Conservation (phyloP, 2,888 invertebrate species). For the Stenolophus ochropezus region DNA sequence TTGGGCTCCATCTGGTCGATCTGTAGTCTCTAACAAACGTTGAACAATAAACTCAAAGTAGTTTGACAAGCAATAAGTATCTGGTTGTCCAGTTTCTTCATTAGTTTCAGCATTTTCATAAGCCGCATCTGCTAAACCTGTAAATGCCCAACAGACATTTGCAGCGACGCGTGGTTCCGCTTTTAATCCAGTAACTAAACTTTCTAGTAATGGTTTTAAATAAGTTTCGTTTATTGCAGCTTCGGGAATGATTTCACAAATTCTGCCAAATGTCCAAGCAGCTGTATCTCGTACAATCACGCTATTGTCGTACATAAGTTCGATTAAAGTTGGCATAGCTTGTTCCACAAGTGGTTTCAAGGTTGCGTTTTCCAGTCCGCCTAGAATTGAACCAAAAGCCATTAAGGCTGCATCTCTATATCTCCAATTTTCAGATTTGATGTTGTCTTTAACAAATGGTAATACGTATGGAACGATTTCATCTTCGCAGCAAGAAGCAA, state of each 20-base stretch:
- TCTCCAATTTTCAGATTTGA: conserved; percentile 94
- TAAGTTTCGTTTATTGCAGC: conserved; percentile 92
- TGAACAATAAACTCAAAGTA: conserved; percentile 96
- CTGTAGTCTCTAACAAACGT: conserved; percentile 94
- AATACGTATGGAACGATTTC: conserved; percentile 96
- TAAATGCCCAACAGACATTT: conserved; percentile 99
- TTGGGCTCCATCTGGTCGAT: conserved; percentile 93
- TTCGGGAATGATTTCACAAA: conserved; percentile 97
- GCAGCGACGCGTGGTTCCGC: conserved; percentile 97
- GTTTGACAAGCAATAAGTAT: conserved; percentile 94
- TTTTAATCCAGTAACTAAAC: conserved; percentile 89
- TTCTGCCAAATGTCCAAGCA: conserved; percentile 98
- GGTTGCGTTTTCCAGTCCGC: conserved; percentile 91
- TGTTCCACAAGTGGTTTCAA: conserved; percentile 96
- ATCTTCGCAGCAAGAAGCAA: conserved; percentile 98
- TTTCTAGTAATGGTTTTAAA: conserved; percentile 86
- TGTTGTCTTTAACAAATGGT: conserved; percentile 97
- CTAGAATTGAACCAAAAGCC: conserved; percentile 92
- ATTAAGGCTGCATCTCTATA: conserved; percentile 94
- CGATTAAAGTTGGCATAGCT: conserved; percentile 96
- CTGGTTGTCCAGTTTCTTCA: conserved; percentile 83
- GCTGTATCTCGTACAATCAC: conserved; percentile 97
- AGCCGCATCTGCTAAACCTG: conserved; percentile 96
- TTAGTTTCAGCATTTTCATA: conserved; percentile 89
- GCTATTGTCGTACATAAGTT: conserved; percentile 94